Conservation (phyloP, 2,113 vertebrate genomes). For the Oryzias javanicus region DNA sequence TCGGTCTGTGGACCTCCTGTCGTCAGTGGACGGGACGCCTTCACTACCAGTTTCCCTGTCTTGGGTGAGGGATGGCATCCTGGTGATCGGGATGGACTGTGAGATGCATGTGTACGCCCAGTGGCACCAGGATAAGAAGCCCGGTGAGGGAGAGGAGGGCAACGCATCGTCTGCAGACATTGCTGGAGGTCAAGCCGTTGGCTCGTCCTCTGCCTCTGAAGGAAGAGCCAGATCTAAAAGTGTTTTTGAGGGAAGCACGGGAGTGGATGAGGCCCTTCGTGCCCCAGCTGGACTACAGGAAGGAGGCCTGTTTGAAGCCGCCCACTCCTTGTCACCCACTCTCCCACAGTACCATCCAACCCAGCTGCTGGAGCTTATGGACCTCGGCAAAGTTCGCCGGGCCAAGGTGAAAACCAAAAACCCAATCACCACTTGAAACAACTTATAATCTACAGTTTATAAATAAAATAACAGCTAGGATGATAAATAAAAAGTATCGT, state of each 20-base stretch:
- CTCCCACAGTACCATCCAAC: constrained; percentile 98
- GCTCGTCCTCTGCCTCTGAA: constrained; percentile 69
- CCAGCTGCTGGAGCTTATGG: constrained; percentile 95
- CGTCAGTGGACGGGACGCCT: constrained; percentile 94
- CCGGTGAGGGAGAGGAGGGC: constrained; percentile 77
- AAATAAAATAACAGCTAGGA: too few relatives aligned
- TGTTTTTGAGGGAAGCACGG: constrained; percentile 82
- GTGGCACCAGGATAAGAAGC: constrained; percentile 89
- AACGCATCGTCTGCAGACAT: constrained; percentile 75
- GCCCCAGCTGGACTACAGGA: constrained; percentile 92
- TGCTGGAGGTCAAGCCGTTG: constrained; percentile 49
- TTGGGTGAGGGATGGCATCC: constrained; percentile 96
- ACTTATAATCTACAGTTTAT: too few relatives aligned
- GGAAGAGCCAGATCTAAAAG: constrained; percentile 81
- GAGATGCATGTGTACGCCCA: constrained; percentile 99
- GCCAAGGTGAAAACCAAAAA: constrained; percentile 79
- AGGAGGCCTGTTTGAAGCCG: constrained; percentile 95
- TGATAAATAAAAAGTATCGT: too few relatives aligned
- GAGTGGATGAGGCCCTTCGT: constrained; percentile 87
- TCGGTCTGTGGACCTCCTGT: constrained; percentile 89
- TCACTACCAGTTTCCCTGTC: constrained; percentile 95
- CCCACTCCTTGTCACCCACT: constrained; percentile 93
- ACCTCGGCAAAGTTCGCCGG: constrained; percentile 91
- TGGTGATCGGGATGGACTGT: constrained; percentile 98
- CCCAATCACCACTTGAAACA: too few relatives aligned